Percentiles rank a stretch among this genome's conserved stretches.
phyloP scores from a whole-genome alignment of 2,797 vertebrate genomes.

The Mormyrops attenuatus region DNA sequence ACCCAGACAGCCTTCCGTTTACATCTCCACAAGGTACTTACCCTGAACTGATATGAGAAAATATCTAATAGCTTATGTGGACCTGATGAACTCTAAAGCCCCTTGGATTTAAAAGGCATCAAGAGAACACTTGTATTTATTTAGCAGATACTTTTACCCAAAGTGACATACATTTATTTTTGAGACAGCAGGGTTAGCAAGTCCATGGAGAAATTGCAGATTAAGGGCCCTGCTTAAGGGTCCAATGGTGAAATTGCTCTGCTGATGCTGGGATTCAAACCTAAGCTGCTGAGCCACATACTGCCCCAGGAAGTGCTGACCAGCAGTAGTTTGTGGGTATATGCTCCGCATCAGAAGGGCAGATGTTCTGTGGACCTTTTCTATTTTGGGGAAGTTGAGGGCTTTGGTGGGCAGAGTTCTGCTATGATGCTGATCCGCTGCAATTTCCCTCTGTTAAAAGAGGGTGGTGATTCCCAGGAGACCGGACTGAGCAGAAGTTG shows the following conservation, averaged over 20 bases:
- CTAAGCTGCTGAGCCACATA: not conserved
- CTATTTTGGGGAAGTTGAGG: not conserved
- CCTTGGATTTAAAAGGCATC: not conserved
- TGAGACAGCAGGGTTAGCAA: not conserved
- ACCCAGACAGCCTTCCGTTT: not conserved
- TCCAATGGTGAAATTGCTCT: not conserved
- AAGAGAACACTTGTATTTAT: not conserved
- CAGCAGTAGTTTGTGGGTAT: not conserved
- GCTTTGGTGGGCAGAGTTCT: not conserved
- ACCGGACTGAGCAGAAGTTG: not conserved
- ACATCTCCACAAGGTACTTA: not conserved
- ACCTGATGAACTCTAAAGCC: not conserved
- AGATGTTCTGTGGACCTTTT: not conserved
- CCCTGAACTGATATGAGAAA: not conserved
- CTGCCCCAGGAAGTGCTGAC: not conserved
- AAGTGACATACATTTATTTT: not conserved
- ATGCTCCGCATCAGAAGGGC: not conserved
- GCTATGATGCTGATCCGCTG: not conserved
- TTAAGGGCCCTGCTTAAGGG: not conserved
- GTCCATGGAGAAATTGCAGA: not conserved
- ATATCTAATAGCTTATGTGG: not conserved
- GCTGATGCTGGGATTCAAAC: not conserved
- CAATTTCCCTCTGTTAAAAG: conserved; percentile 6
- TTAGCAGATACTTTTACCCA: not conserved
- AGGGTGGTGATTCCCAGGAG: not conserved